Evolutionary conservation across 2,797 vertebrate genomes (phyloP).

Genomic region (Notoglanidium macrostoma): DNA sequence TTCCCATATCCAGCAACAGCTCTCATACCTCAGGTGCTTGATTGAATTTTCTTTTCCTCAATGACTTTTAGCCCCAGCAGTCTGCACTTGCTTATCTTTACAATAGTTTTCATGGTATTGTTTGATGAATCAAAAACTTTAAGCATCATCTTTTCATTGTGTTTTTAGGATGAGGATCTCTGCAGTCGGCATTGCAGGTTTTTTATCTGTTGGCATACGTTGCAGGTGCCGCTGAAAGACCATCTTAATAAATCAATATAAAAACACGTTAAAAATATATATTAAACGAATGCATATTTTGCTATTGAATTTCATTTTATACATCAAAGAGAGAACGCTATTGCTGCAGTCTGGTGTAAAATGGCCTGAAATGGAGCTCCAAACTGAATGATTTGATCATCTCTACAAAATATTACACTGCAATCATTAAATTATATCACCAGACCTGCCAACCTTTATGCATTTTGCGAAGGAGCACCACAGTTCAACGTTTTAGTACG

Average conservation of each 20-base stretch:
- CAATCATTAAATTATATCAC: neutral
- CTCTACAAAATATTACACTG: neutral
- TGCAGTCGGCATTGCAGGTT: neutral
- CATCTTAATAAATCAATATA: neutral
- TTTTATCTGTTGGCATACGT: neutral
- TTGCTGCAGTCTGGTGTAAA: neutral
- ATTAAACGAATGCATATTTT: neutral
- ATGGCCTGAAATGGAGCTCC: neutral
- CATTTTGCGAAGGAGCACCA: no score
- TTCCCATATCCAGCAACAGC: conserved; percentile 6
- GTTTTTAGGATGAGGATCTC: neutral
- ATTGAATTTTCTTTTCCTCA: conserved; percentile 5
- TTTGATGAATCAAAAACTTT: neutral
- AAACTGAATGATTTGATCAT: neutral
- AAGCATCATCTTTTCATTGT: neutral
- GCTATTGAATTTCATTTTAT: neutral
- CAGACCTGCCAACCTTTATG: neutral
- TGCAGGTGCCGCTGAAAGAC: neutral
- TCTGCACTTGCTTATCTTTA: neutral
- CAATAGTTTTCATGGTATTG: neutral
- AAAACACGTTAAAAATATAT: neutral
- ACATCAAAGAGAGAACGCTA: neutral
- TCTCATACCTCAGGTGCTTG: conserved; percentile 5
- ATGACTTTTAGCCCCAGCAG: neutral
- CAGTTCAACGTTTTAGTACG: no score